Percentiles rank a stretch among this genome's conserved stretches.
phyloP scores from a whole-genome alignment of 2,797 vertebrate genomes.

The Liparis tanakae region DNA sequence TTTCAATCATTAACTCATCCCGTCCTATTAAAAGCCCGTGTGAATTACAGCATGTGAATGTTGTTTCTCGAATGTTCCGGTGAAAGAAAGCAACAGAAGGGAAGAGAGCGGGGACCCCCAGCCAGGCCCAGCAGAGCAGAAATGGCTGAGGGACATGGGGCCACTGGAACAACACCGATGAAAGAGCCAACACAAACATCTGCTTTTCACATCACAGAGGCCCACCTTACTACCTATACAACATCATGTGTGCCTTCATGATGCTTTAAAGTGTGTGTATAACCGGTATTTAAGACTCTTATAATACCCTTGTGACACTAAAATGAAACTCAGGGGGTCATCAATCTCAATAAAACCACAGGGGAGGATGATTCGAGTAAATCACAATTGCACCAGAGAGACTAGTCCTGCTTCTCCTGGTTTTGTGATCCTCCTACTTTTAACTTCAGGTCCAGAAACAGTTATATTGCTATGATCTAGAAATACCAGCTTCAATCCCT shows the following conservation, averaged over 20 bases:
- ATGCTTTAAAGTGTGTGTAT: constrained; percentile 67
- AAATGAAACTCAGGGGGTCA: constrained; percentile 73
- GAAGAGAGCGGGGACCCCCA: constrained; percentile 36
- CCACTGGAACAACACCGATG: constrained; percentile 56
- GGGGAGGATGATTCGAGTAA: constrained; percentile 74
- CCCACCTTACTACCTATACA: constrained; percentile 61
- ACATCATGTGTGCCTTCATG: constrained; percentile 52
- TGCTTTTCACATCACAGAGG: constrained; percentile 75
- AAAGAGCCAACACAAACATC: constrained; percentile 76
- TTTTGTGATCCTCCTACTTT: constrained; percentile 36
- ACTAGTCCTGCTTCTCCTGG: constrained; percentile 40
- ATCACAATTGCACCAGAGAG: constrained; percentile 63
- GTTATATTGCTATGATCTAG: constrained; percentile 13
- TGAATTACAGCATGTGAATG: constrained; percentile 53
- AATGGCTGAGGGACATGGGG: constrained; percentile 48
- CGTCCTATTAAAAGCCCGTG: constrained; percentile 69
- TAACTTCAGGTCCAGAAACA: constrained; percentile 31
- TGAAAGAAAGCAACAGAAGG: constrained; percentile 50
- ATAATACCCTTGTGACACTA: constrained; percentile 66
- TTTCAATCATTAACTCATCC: constrained; percentile 61
- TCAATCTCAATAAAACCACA: constrained; percentile 79
- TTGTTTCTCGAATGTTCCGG: constrained; percentile 61
- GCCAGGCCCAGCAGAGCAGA: constrained; percentile 54
- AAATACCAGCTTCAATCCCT: constrained; percentile 28
- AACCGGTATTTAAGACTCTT: constrained; percentile 65